These are phyloP conservation scores for Drosophila pallidifrons DNA, from an alignment of 1,140 invertebrate genomes.

Conservation along the genomic window DNA sequence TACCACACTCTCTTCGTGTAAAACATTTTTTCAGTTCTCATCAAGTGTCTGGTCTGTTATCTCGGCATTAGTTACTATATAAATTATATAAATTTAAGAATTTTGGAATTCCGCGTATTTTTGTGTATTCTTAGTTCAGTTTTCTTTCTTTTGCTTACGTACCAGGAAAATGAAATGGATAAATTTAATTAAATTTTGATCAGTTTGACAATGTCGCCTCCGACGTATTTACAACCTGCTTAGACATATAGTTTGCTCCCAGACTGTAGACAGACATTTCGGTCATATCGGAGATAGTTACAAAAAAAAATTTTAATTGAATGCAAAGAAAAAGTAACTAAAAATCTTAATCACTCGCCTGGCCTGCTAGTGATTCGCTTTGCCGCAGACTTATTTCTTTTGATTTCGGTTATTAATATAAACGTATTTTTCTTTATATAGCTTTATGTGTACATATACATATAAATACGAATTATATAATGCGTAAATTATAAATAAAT, in stretches of 20 bases:
- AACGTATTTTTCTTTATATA: slow-evolving; percentile 33
- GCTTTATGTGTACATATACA: slow-evolving; percentile 21
- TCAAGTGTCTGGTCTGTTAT: slow-evolving; percentile 38
- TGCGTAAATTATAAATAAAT: slow-evolving; percentile 73
- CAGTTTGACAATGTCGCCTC: slow-evolving; percentile 12
- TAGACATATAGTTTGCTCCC: slow-evolving; percentile 20
- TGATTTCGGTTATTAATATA: slow-evolving; percentile 68
- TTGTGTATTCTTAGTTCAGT: slow-evolving; percentile 59
- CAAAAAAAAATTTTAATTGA: slow-evolving; percentile 17
- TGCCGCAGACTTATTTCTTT: slow-evolving; percentile 54
- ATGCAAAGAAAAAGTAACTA: slow-evolving; percentile 57
- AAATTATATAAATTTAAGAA: slow-evolving; percentile 74
- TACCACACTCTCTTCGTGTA: slow-evolving; percentile 19
- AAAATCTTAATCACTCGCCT: slow-evolving; percentile 64
- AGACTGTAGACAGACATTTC: slow-evolving; percentile 27
- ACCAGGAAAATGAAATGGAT: slow-evolving; percentile 23
- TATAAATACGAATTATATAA: slow-evolving; percentile 21
- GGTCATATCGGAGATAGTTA: slow-evolving; percentile 37
- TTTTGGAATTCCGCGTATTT: slow-evolving; percentile 67
- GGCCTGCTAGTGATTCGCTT: slow-evolving; percentile 31
- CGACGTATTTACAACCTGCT: slow-evolving; percentile 45
- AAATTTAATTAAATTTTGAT: slow-evolving; percentile 8
- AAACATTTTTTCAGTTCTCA: slow-evolving; percentile 30
- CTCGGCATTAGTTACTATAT: slow-evolving; percentile 50
- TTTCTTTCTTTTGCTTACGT: slow-evolving; percentile 49